A percentile compares a stretch with the other conserved stretches of the same genome.
phyloP scores from a whole-genome alignment of 2,113 vertebrate genomes.

The Lagopus muta region DNA sequence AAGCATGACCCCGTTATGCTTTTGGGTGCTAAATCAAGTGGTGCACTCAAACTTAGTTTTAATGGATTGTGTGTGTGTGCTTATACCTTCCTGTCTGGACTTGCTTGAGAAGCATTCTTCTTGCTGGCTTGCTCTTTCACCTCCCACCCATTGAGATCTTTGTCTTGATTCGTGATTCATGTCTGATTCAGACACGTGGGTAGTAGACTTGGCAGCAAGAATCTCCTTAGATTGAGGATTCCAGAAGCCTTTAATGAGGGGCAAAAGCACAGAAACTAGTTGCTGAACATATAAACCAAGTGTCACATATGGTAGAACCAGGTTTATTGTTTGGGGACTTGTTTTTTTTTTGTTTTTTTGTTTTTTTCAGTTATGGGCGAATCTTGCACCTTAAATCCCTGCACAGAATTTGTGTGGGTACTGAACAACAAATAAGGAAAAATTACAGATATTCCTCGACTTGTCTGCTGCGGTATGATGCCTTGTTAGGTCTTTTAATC shows the following conservation, averaged over 20 bases:
- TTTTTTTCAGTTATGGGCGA: background rate
- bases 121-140: slow-evolving; percentile 57
- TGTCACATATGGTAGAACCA: background rate
- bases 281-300: background rate
- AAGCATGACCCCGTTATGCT: background rate
- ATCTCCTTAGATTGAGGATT: slow-evolving; percentile 23
- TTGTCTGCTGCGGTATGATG: background rate
- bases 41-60: background rate
- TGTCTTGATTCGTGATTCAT: slow-evolving; percentile 54
- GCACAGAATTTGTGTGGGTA: background rate
- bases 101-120: slow-evolving; percentile 22
- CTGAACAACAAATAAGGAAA: background rate
- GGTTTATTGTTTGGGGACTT: background rate
- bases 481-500: background rate
- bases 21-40: background rate
- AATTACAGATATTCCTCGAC: background rate
- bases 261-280: background rate
- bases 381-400: background rate
- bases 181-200: slow-evolving; percentile 61
- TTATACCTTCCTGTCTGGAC: background rate
- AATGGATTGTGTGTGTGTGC: background rate
- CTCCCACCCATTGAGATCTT: slow-evolving; percentile 63
- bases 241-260: slow-evolving; percentile 33
- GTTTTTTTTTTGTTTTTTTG: background rate
- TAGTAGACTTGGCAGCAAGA: slow-evolving; percentile 47